Base-by-base conservation (phyloP, 2,888 invertebrate genomes). In the Rugalucina vietnamica region DNA sequence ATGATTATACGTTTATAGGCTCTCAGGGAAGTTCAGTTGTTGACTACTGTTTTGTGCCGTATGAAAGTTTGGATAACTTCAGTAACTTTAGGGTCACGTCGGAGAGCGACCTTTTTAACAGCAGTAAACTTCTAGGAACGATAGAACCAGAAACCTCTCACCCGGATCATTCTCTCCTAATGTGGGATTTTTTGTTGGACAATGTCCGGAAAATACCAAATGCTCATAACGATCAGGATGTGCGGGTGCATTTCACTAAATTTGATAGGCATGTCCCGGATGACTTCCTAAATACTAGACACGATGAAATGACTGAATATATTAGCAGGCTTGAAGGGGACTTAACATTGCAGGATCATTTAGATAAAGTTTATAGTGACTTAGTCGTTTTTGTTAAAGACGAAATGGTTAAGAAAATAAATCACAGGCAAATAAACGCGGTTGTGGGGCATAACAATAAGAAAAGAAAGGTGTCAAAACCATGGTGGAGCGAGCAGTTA, bases 1-100 rank as follows among this genome's bases (percentile, higher is more conserved):
- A 79, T 72, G 72, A 79, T 36, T 79, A 54, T 79, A 79, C 79
- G n/a, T 39, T 43, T 50, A 39, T 79, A 54, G 72, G 72, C 32
- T 27, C 72, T 1, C 32, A 37, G 21, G 79, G 72, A 24, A 37
- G 54, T 36, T 32, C 79, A 32, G 73, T 79, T 37, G 74, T 74
- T 21, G 73, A 73, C 24, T 73, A 79, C 29, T 73, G 73, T 39
- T 27, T 24, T 21, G 21, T 60, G 14, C 75, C 75, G 37, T 60
- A 60, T 60, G 60, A 60, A 29, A 10, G 5, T 4, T 32, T 79
- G 3, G 65, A 72, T 18, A n/a, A 49, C 10, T 79, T 54, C 49
- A 18, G 27, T 8, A 39, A 60, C 36, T 79, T 79, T 39, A 73
- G 29, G 34, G 74, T 54, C 8, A 74, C 74, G 34, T 21, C 21